Evolutionary conservation across 1,140 invertebrate species (phyloP), one percentile per base, ranked within the genome.

Genomic region (Drosophila navojoa): DNA sequence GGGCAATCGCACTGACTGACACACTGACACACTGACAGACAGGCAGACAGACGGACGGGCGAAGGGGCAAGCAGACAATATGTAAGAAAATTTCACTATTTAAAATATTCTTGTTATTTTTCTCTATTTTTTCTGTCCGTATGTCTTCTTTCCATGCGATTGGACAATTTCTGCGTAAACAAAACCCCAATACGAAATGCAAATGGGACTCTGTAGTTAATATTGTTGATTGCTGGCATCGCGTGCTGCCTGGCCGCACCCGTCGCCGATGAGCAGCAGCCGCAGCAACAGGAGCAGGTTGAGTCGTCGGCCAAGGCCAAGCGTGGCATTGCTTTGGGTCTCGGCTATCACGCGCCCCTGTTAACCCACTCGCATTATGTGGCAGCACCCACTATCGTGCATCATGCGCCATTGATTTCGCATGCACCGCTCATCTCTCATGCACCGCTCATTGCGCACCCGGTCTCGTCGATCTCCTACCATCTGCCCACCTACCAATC

Each of bases 341-440:
- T 91, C 9, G 90, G 90, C 42, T 91, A 91, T 53, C 90, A 91
- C 70, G 80, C 90, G 40, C 90, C 90, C 19, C n/a, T 91, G 45
- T 22, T 91, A 16, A 80, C 90, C 25, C 78, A 79, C 29, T 85
- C 90, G 42, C 87, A 90, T 60, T 76, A 79, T 25, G 81, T 91
- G 5, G 71, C 90, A 22, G 79, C 90, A 29, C 77, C 85, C 19
- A 70, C 90, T 27, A n/a, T 90, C 5, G 71, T 85, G 13, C 90
- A 91, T 53, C 76, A 84, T 44, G 90, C 90, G 9, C 89, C 89
- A 25, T 63, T 91, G 19, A 81, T 91, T 61, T 86, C 81, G 29
- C 85, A 90, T 63, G 85, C 85, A 55, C 87, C 87, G 29, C 71
- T 87, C 67, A 82, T 89, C 53, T 53, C 84, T 22, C 84, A 89